phyloP scores from a whole-genome alignment of 2,113 vertebrate genomes.

The Leucosticte australis region DNA sequence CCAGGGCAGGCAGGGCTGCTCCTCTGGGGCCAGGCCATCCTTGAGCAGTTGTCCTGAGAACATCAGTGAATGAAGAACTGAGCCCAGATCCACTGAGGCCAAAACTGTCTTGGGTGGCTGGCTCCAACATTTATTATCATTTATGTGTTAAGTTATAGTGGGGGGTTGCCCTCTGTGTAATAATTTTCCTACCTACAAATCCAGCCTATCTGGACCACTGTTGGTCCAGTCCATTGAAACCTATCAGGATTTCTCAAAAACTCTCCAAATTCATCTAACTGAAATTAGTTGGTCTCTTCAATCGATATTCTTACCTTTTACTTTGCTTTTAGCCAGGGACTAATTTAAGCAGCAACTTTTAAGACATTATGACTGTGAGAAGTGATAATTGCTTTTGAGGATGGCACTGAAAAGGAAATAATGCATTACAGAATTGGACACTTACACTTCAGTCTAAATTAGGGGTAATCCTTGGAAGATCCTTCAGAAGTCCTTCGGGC shows the following conservation, averaged over 20 bases:
- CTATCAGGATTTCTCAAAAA: neutral
- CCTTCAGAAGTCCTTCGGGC: neutral
- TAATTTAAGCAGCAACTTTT: neutral
- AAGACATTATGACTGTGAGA: neutral
- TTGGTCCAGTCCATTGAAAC: neutral
- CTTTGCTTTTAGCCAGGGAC: neutral
- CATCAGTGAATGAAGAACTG: neutral
- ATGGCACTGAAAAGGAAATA: conserved; percentile 10
- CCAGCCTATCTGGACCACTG: neutral
- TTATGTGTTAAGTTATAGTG: neutral
- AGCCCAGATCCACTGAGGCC: neutral
- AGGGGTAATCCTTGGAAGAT: neutral
- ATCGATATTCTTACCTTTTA: neutral
- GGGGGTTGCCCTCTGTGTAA: neutral
- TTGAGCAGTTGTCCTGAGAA: neutral
- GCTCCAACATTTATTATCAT: neutral
- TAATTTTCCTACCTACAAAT: neutral
- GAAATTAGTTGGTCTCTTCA: neutral
- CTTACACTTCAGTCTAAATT: neutral
- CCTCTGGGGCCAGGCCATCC: neutral
- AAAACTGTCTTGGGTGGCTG: neutral
- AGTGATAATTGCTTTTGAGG: conserved; percentile 1
- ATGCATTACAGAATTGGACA: neutral
- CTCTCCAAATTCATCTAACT: neutral
- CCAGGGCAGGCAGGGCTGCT: neutral